Conservation (phyloP, 2,113 vertebrate species). For the Bambusicola thoracicus region DNA sequence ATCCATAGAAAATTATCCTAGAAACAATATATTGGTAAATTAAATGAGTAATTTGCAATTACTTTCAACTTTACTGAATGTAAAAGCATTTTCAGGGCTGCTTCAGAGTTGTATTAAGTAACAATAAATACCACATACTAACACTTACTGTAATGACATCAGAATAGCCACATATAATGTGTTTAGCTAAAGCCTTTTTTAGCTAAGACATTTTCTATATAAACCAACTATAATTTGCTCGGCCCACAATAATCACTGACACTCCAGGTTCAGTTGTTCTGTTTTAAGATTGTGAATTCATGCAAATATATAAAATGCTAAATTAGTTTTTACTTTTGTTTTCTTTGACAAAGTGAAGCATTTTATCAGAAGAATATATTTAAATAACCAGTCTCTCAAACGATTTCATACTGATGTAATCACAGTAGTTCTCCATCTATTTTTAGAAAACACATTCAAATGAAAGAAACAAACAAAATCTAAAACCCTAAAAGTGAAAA, state of each 20-base stretch:
- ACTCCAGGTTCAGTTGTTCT: neutral
- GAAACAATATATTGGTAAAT: neutral
- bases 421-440: neutral
- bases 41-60: neutral
- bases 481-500: neutral
- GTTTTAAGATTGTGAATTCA: neutral
- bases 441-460: neutral
- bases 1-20: neutral
- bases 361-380: neutral
- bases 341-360: neutral
- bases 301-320: neutral
- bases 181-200: neutral
- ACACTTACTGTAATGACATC: neutral
- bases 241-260: neutral
- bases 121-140: neutral
- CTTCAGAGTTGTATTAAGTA: neutral
- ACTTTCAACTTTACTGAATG: neutral
- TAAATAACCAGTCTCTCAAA: neutral
- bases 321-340: fast-evolving
- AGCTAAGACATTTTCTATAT: neutral
- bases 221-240: neutral
- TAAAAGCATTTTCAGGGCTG: neutral
- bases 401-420: neutral
- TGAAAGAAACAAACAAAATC: neutral
- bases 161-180: neutral